Conservation (phyloP, 64 coral and sea anemone species). For the Stylophora pistillata region DNA sequence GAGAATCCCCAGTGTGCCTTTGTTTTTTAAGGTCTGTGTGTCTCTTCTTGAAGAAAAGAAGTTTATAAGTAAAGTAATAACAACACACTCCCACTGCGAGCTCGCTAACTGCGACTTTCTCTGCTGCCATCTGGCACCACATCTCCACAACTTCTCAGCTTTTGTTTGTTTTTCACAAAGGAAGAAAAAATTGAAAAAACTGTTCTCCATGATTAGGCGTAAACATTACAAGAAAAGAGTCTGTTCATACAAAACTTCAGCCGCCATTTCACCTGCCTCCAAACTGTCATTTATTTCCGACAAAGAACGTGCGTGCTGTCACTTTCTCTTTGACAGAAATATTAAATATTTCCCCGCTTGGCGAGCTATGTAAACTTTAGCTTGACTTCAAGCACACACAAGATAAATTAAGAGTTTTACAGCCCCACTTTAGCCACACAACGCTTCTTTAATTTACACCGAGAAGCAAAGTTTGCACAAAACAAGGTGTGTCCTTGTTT, state of each 20-base stretch:
- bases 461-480: neutral
- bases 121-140: neutral
- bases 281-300: constrained; percentile 25
- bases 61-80: constrained; percentile 11
- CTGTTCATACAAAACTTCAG: constrained; percentile 24
- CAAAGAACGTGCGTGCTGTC: neutral
- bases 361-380: constrained; percentile 20
- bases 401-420: constrained; percentile 10
- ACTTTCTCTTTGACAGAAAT: constrained; percentile 13
- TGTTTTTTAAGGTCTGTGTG: neutral
- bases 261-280: constrained; percentile 17
- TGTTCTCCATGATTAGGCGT: constrained; percentile 9
- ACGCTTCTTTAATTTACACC: neutral
- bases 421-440: neutral
- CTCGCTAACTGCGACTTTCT: neutral
- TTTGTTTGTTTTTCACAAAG: constrained; percentile 16
- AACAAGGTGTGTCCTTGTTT: neutral
- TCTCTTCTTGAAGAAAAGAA: constrained; percentile 7
- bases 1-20: neutral
- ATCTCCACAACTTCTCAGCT: constrained; percentile 2
- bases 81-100: neutral
- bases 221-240: neutral
- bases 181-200: constrained; percentile 16
- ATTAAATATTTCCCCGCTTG: constrained; percentile 26
- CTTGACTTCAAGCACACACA: neutral